Conservation (phyloP, 2,888 invertebrate species). For the Priocnemis perturbator region DNA sequence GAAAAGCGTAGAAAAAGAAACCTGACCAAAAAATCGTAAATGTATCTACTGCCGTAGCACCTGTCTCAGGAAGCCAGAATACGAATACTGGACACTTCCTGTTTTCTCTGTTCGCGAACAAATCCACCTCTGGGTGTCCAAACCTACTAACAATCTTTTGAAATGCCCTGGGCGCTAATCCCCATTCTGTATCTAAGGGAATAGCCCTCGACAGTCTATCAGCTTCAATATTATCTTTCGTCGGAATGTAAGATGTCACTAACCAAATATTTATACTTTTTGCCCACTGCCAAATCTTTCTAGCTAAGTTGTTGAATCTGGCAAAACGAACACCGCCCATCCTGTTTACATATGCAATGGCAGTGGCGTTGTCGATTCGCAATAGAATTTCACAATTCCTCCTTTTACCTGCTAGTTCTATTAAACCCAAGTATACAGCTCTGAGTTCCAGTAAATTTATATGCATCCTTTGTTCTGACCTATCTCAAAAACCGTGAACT, state of each 20-base stretch:
- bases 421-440: conserved; percentile 23
- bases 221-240: conserved; percentile 33
- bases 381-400: conserved; percentile 5
- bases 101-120: conserved; percentile 13
- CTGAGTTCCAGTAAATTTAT: conserved; percentile 25
- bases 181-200: conserved; percentile 33
- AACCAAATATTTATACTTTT: conserved; percentile 8
- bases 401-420: conserved; percentile 17
- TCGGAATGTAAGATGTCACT: neutral
- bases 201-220: conserved; percentile 21
- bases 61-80: neutral
- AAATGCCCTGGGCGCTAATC: conserved; percentile 14
- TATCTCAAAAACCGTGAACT: conserved; percentile 14
- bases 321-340: conserved; percentile 23
- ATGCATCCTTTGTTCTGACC: conserved; percentile 15
- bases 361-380: conserved; percentile 17
- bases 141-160: neutral
- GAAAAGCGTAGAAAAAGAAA: neutral
- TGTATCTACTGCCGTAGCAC: neutral
- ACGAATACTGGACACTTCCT: conserved; percentile 5
- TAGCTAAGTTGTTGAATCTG: neutral
- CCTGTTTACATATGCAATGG: conserved; percentile 29
- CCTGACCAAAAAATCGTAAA: conserved; percentile 8
- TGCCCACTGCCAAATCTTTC: conserved; percentile 19
- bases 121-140: neutral